A percentile compares a stretch with the other conserved stretches of the same genome.
phyloP scores from a whole-genome alignment of 2,113 vertebrate genomes.

The Jaculus jaculus region DNA sequence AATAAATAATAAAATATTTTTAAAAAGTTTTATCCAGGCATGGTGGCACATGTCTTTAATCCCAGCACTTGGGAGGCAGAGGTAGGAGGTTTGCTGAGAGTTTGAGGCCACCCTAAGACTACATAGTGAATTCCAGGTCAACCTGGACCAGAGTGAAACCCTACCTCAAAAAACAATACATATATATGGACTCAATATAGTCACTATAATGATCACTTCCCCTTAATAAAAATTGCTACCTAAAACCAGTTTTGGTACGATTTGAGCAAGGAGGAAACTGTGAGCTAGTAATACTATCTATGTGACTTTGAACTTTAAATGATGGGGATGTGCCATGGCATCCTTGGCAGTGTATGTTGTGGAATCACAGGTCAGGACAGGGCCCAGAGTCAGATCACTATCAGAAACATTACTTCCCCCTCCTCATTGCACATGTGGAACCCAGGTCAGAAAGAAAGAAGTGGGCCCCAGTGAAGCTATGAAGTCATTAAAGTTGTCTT shows the following conservation, averaged over 20 bases:
- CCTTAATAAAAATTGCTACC: background rate
- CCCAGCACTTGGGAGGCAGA: too few relatives aligned
- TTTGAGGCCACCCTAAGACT: too few relatives aligned
- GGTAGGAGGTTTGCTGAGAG: too few relatives aligned
- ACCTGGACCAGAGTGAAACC: too few relatives aligned
- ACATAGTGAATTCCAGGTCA: too few relatives aligned
- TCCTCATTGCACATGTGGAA: background rate
- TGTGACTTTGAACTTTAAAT: background rate
- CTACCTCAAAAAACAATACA: too few relatives aligned
- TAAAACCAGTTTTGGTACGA: background rate
- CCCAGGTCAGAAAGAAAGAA: conserved; percentile 49
- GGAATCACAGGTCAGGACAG: conserved; percentile 15
- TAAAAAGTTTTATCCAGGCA: too few relatives aligned
- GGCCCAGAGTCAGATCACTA: conserved; percentile 38
- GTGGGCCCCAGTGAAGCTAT: background rate
- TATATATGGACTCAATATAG: too few relatives aligned
- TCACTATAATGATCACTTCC: conserved; percentile 1
- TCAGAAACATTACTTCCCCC: background rate
- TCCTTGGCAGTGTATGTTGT: conserved; percentile 34
- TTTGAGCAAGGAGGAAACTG: background rate
- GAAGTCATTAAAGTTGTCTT: background rate
- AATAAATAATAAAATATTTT: background rate
- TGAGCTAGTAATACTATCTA: background rate
- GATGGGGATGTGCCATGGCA: background rate
- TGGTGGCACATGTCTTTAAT: too few relatives aligned